phyloP scores from a whole-genome alignment of 1,140 invertebrate species.

The Metaphire vulgaris region DNA sequence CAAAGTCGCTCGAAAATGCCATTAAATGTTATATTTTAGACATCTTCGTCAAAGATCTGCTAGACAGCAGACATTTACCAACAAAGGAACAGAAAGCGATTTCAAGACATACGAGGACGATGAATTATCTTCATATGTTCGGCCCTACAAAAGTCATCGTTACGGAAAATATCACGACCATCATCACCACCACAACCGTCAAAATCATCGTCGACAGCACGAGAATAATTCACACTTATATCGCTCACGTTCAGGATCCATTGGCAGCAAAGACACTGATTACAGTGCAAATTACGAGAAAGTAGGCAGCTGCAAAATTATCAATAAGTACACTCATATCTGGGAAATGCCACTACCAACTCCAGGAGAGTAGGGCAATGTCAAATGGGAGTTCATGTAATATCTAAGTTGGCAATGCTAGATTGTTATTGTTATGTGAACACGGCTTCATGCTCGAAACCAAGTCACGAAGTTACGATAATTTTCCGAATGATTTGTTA shows the following conservation, averaged over 20 bases:
- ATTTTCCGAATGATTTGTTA: too few relatives aligned
- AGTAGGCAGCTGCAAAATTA: neutral
- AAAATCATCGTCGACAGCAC: slow-evolving; percentile 12
- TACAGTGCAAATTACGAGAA: slow-evolving; percentile 25
- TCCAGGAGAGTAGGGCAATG: slow-evolving; percentile 9
- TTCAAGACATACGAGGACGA: slow-evolving; percentile 1
- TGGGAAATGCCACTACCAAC: slow-evolving; percentile 24
- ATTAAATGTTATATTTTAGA: too few relatives aligned
- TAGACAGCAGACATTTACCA: too few relatives aligned
- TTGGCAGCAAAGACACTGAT: slow-evolving; percentile 6
- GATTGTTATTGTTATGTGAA: too few relatives aligned
- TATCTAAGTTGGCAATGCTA: too few relatives aligned
- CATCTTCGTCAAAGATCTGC: too few relatives aligned
- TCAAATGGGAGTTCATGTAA: too few relatives aligned
- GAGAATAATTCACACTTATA: neutral
- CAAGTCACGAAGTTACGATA: too few relatives aligned
- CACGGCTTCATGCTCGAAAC: too few relatives aligned
- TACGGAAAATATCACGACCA: slow-evolving; percentile 11
- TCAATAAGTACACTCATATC: slow-evolving; percentile 21
- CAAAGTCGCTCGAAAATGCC: too few relatives aligned
- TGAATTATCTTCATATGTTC: neutral
- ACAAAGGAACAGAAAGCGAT: too few relatives aligned
- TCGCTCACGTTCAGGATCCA: neutral
- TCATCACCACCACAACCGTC: slow-evolving; percentile 14
- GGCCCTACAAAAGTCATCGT: slow-evolving; percentile 5